phyloP scores from a whole-genome alignment of 2,797 vertebrate genomes.

The Pangasius mekongensis region DNA sequence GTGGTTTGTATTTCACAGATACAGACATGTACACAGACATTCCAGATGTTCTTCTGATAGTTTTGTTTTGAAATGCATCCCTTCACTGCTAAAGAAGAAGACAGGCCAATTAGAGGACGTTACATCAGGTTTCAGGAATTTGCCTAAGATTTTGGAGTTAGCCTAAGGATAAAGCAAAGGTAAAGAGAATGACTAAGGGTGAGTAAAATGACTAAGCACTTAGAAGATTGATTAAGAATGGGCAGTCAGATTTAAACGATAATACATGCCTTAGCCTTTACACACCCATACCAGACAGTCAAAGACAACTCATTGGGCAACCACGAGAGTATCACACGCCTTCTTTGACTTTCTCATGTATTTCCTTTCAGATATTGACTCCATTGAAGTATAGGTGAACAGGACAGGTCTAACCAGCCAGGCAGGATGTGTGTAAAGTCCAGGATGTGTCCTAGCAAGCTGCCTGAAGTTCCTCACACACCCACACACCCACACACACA shows the following conservation, averaged over 20 bases:
- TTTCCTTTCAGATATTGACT: background rate
- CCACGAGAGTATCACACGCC: too few species aligned
- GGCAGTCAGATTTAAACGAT: background rate
- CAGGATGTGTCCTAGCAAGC: constrained; percentile 42
- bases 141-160: background rate
- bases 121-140: constrained; percentile 2
- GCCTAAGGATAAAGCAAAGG: background rate
- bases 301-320: background rate
- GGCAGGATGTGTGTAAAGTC: constrained; percentile 41
- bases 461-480: constrained; percentile 25
- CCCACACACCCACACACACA: background rate
- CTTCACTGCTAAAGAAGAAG: background rate
- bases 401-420: constrained; percentile 45
- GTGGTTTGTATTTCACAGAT: background rate
- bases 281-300: constrained; percentile 20
- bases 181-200: background rate
- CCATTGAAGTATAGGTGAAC: background rate
- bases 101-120: background rate
- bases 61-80: background rate
- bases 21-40: background rate
- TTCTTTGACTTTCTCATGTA: background rate
- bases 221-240: background rate
- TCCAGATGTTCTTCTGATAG: background rate
- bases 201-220: background rate
- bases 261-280: constrained; percentile 63